phyloP scores from a whole-genome alignment of 2,797 vertebrate species.

The Morelia viridis region DNA sequence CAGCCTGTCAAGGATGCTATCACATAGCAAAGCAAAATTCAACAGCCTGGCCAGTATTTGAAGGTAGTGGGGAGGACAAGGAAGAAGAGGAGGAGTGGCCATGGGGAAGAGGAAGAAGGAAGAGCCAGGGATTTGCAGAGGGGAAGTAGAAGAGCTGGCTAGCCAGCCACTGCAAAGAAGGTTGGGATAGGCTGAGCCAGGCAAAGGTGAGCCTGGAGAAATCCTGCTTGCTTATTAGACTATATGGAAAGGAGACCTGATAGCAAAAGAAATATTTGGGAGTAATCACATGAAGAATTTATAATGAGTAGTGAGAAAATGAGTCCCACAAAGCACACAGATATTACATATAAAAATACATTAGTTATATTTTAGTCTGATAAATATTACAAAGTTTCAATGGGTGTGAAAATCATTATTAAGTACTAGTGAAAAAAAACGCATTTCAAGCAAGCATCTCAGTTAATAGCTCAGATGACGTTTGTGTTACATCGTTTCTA shows the following conservation, averaged over 20 bases:
- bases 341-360: not conserved
- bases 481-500: not conserved
- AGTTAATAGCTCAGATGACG: not conserved
- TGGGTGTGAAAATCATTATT: not conserved
- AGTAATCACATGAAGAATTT: not conserved
- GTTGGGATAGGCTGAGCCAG: not conserved
- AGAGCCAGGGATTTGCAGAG: not conserved
- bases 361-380: constrained; percentile 9
- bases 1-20: not conserved
- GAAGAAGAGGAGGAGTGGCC: not conserved
- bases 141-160: not conserved
- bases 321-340: not conserved
- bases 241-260: not conserved
- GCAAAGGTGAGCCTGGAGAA: not conserved
- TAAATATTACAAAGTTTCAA: constrained; percentile 9
- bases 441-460: not conserved
- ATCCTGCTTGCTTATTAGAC: not conserved
- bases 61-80: not conserved
- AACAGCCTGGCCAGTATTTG: not conserved
- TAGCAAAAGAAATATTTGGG: not conserved
- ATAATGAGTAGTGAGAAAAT: not conserved
- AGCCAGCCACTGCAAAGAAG: not conserved
- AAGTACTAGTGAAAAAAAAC: not conserved
- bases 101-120: not conserved
- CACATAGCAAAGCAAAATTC: not conserved